Conservation (phyloP, 2,888 invertebrate species). For the Psylliodes chrysocephalus region DNA sequence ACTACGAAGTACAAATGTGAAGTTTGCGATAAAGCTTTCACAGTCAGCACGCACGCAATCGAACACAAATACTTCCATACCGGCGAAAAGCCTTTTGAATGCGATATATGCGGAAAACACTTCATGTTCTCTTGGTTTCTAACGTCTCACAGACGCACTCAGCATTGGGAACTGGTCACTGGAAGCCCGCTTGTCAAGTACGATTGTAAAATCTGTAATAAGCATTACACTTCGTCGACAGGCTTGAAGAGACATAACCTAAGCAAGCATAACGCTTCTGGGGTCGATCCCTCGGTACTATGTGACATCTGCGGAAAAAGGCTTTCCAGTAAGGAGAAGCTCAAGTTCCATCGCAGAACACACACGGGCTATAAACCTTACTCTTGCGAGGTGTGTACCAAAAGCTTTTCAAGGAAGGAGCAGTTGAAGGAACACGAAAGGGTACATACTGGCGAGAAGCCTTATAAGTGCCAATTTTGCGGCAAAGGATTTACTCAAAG, state of each 20-base stretch:
- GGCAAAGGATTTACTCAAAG: constrained; percentile 71
- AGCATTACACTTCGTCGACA: constrained; percentile 59
- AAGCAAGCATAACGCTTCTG: constrained; percentile 64
- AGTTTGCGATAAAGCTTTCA: constrained; percentile 65
- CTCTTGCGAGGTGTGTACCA: constrained; percentile 59
- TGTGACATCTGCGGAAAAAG: constrained; percentile 71
- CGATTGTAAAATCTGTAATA: constrained; percentile 60
- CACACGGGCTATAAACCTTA: constrained; percentile 68
- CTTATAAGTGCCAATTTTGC: constrained; percentile 71
- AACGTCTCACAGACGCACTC: constrained; percentile 65
- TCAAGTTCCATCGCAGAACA: constrained; percentile 67
- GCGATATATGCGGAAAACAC: constrained; percentile 68
- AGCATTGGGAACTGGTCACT: constrained; percentile 65
- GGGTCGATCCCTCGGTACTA: constrained; percentile 59
- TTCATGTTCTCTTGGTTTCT: constrained; percentile 68
- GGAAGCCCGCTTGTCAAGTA: constrained; percentile 62
- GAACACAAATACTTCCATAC: constrained; percentile 65
- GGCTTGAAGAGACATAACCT: constrained; percentile 57
- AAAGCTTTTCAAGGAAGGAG: constrained; percentile 70
- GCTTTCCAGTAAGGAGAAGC: constrained; percentile 65
- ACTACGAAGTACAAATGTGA: constrained; percentile 65
- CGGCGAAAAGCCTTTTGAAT: constrained; percentile 66
- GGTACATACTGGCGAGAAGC: constrained; percentile 72
- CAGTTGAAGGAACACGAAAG: constrained; percentile 70
- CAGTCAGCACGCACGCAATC: constrained; percentile 65